These are phyloP conservation scores for Plecturocebus donacophilus DNA, from an alignment of 2,113 vertebrate genomes.

Conservation along the genomic window DNA sequence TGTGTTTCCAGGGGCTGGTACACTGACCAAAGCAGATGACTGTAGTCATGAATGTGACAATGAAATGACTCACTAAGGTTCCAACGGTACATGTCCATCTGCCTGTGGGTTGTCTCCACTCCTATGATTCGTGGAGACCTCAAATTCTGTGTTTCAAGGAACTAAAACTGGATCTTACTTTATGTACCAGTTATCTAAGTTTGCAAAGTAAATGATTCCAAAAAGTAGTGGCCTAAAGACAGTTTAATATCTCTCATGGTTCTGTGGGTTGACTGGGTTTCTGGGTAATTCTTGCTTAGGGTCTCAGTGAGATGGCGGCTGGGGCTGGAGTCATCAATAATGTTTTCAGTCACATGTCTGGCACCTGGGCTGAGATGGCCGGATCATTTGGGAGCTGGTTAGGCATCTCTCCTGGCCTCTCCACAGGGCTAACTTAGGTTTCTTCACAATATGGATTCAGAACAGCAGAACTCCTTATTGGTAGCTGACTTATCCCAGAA, in stretches of 20 bases:
- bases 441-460: background rate
- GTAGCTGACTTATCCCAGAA: background rate
- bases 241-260: background rate
- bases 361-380: background rate
- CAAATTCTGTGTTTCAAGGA: background rate
- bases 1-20: background rate
- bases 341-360: background rate
- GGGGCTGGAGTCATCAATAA: background rate
- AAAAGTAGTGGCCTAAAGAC: background rate
- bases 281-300: background rate
- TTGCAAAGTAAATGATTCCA: background rate
- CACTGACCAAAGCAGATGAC: background rate
- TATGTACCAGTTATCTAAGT: background rate
- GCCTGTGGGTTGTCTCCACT: background rate
- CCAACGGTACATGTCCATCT: background rate
- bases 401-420: background rate
- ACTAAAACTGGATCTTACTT: background rate
- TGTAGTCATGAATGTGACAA: fast-evolving
- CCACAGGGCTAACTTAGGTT: background rate
- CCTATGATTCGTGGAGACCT: background rate
- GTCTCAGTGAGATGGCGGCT: background rate
- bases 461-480: background rate
- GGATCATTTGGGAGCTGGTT: background rate
- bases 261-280: background rate
- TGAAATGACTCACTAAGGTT: background rate